These are phyloP conservation scores for Myotis myotis DNA, from an alignment of 2,797 vertebrate species.

Conservation along the genomic window DNA sequence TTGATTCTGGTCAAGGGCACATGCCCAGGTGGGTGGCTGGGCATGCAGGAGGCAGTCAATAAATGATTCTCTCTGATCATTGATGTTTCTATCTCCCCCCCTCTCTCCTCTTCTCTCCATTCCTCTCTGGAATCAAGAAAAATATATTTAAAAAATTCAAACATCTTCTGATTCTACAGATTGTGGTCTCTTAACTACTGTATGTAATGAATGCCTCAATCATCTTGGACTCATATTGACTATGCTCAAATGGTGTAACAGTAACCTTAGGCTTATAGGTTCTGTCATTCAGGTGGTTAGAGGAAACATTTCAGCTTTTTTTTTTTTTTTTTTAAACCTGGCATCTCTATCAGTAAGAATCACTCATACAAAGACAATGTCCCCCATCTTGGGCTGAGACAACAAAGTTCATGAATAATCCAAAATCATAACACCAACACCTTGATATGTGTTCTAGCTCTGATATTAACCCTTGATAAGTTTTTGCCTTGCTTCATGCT, in stretches of 20 bases:
- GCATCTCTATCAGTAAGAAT: background rate
- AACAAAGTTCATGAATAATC: conserved; percentile 18
- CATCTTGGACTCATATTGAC: background rate
- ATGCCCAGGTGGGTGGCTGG: too few relatives aligned
- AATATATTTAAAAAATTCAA: background rate
- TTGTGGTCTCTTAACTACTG: background rate
- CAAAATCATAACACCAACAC: background rate
- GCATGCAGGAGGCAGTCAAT: too few relatives aligned
- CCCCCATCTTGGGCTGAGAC: background rate
- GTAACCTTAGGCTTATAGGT: background rate
- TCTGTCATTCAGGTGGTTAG: background rate
- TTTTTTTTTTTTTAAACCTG: background rate
- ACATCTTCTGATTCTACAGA: background rate
- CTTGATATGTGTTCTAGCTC: background rate
- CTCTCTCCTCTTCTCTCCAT: too few relatives aligned
- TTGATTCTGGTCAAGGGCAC: too few relatives aligned
- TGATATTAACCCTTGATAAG: conserved; percentile 1
- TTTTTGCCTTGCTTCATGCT: background rate
- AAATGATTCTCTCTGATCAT: too few relatives aligned
- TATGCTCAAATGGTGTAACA: background rate
- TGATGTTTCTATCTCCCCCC: too few relatives aligned
- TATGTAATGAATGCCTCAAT: background rate
- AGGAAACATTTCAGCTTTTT: background rate
- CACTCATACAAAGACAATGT: background rate
- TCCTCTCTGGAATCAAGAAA: too few relatives aligned